Conservation (phyloP, 1,140 invertebrate species). For the Caenorhabditis latens region DNA sequence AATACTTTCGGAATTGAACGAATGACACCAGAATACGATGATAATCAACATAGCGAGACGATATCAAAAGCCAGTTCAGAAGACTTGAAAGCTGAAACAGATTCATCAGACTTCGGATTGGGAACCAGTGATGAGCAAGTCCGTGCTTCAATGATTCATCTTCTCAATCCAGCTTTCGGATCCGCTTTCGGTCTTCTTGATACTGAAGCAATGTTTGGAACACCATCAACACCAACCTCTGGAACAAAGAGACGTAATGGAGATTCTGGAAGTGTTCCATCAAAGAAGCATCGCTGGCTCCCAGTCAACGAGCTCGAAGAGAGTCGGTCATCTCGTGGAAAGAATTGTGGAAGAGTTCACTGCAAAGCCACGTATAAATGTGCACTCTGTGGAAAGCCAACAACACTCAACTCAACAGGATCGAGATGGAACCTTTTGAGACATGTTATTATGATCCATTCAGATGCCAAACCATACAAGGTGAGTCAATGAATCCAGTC, state of each 20-base stretch:
- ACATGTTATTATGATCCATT: slow-evolving; percentile 63
- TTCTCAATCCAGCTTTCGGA: slow-evolving; percentile 35
- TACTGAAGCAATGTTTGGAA: slow-evolving; percentile 19
- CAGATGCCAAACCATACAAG: slow-evolving; percentile 59
- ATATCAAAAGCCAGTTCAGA: slow-evolving; percentile 29
- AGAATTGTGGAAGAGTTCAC: slow-evolving; percentile 60
- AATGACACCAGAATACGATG: slow-evolving; percentile 33
- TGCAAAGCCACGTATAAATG: slow-evolving; percentile 63
- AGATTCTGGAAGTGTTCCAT: neutral
- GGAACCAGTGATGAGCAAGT: slow-evolving; percentile 57
- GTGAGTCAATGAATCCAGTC: neutral
- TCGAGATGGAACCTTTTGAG: slow-evolving; percentile 60
- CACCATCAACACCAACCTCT: neutral
- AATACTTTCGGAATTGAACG: slow-evolving; percentile 39
- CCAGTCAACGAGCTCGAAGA: slow-evolving; percentile 60
- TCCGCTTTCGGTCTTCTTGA: slow-evolving; percentile 19
- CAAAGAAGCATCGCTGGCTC: slow-evolving; percentile 60
- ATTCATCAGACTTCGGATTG: slow-evolving; percentile 49
- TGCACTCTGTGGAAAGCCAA: slow-evolving; percentile 61
- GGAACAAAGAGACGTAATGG: neutral
- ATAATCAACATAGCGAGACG: slow-evolving; percentile 34
- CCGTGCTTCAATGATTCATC: slow-evolving; percentile 58
- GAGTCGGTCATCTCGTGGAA: slow-evolving; percentile 54
- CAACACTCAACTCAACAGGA: slow-evolving; percentile 61
- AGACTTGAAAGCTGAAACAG: slow-evolving; percentile 53